These are phyloP conservation scores for Caradrina clavipalpis DNA, from an alignment of 2,888 invertebrate genomes.

Conservation along the genomic window DNA sequence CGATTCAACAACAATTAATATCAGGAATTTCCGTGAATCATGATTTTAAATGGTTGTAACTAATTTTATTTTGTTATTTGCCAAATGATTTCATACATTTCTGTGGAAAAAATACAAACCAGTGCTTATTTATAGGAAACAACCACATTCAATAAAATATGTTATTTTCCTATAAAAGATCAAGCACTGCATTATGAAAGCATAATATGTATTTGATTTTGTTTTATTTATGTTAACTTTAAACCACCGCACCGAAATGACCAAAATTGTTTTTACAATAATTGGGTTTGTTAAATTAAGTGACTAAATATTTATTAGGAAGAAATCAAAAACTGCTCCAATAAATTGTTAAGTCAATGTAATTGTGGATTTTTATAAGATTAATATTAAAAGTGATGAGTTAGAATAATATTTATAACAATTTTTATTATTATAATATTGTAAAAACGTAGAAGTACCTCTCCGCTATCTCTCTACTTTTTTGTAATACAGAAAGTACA, in stretches of 20 bases:
- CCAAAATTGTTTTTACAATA: neutral
- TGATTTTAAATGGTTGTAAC: neutral
- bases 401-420: too few species aligned
- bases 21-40: constrained; percentile 10
- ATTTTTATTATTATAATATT: too few species aligned
- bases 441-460: too few species aligned
- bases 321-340: too few species aligned
- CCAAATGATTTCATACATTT: constrained; percentile 3
- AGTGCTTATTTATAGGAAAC: too few species aligned
- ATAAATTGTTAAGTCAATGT: neutral
- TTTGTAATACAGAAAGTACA: neutral
- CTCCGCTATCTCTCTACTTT: too few species aligned
- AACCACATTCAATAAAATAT: too few species aligned
- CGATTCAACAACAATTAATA: constrained; percentile 15
- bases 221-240: too few species aligned
- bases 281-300: neutral
- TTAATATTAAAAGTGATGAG: neutral
- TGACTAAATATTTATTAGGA: neutral
- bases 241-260: neutral
- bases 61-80: neutral
- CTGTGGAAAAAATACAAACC: neutral
- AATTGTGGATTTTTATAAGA: neutral
- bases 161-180: neutral
- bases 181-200: too few species aligned
- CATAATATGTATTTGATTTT: too few species aligned